These are phyloP conservation scores for Brachionus koreanus DNA, from an alignment of 1,140 invertebrate genomes.

Conservation along the genomic window DNA sequence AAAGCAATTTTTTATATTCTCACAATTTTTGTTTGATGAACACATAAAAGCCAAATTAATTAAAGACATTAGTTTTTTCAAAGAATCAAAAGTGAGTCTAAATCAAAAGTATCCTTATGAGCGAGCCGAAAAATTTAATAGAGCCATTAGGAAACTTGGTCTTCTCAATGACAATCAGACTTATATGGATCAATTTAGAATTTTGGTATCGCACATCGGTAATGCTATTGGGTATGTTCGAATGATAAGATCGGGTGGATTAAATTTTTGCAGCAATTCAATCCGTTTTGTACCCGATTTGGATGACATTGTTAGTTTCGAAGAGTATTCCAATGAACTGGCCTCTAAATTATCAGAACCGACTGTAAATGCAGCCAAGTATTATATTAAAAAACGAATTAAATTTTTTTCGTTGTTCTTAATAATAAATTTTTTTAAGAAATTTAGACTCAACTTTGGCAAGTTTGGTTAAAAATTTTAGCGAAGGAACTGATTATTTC, in stretches of 20 bases:
- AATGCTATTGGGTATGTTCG: conserved; percentile 94
- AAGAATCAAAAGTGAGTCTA: conserved; percentile 62
- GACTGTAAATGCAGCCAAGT: conserved; percentile 66
- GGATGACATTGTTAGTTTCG: conserved; percentile 68
- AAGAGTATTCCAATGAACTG: conserved; percentile 62
- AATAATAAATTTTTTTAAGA: conserved; percentile 48
- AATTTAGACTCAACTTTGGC: conserved; percentile 73
- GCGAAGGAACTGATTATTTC: conserved; percentile 90
- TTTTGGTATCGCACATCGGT: conserved; percentile 86
- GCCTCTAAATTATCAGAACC: conserved; percentile 61
- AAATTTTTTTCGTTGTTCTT: neutral
- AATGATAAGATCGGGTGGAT: conserved; percentile 84
- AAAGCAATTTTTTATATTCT: conserved; percentile 88
- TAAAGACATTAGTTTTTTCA: conserved; percentile 76
- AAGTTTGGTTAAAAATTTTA: conserved; percentile 77
- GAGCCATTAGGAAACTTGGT: conserved; percentile 82
- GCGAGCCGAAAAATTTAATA: conserved; percentile 88
- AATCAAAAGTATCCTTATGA: conserved; percentile 71
- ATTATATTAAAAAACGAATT: neutral
- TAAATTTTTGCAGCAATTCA: conserved; percentile 84
- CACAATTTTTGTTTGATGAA: conserved; percentile 96
- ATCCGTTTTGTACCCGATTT: conserved; percentile 82
- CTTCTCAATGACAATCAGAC: conserved; percentile 70
- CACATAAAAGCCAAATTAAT: conserved; percentile 91
- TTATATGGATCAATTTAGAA: conserved; percentile 87